Evolutionary conservation across 1,140 invertebrate genomes (phyloP).

Genomic region (Panagrolaimus sp.): DNA sequence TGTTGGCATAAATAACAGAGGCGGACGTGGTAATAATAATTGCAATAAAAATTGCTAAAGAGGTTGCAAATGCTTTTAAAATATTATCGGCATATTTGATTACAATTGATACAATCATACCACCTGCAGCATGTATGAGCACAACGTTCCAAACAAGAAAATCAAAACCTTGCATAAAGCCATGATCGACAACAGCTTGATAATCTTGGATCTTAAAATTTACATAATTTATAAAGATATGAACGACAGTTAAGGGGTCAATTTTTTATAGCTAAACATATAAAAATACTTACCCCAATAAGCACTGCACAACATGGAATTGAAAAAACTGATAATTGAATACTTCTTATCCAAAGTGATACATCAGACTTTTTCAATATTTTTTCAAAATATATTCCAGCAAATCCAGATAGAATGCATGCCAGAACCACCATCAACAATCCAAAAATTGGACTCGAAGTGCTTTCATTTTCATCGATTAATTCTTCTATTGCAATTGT

Average conservation of each 20-base stretch:
- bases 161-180: constrained; percentile 69
- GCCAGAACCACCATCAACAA: constrained; percentile 80
- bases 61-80: constrained; percentile 75
- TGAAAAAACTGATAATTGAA: constrained; percentile 38
- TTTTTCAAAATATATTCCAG: constrained; percentile 98
- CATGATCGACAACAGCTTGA: constrained; percentile 16
- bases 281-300: too few species aligned
- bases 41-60: constrained; percentile 71
- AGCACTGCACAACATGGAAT: constrained; percentile 1
- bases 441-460: constrained; percentile 70
- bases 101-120: constrained; percentile 83
- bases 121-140: constrained; percentile 76
- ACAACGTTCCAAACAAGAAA: constrained; percentile 77
- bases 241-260: neutral
- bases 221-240: too few species aligned
- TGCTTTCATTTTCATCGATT: neutral
- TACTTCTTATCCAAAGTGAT: constrained; percentile 72
- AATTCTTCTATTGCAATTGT: neutral
- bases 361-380: constrained; percentile 87
- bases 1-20: constrained; percentile 87
- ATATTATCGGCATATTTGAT: constrained; percentile 96
- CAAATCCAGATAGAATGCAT: constrained; percentile 90
- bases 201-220: constrained; percentile 34
- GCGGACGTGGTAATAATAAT: constrained; percentile 89
- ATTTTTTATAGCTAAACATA: too few species aligned